Conservation (phyloP, 2,888 invertebrate genomes). For the Sinhomidia bicolor region DNA sequence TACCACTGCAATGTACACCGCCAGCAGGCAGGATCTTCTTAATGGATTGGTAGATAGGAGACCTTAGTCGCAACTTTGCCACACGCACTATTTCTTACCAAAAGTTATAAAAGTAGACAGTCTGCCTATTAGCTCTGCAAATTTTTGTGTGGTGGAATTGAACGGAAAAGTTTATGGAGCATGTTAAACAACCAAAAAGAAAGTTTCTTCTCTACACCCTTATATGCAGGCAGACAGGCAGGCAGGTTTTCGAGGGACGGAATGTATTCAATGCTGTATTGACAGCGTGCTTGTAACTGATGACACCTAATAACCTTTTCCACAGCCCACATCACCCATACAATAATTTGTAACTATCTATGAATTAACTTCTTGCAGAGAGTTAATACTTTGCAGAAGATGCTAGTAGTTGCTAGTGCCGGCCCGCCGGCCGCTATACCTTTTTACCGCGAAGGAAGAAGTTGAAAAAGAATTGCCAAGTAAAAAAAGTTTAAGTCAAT, state of each 20-base stretch:
- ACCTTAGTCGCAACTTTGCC: neutral
- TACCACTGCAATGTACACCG: too few relatives aligned
- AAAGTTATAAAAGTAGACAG: neutral
- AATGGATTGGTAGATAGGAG: conserved; percentile 9
- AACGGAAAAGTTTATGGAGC: conserved; percentile 31
- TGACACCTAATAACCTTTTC: too few relatives aligned
- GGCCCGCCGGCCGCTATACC: too few relatives aligned
- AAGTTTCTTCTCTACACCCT: conserved; percentile 12
- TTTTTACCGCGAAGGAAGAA: too few relatives aligned
- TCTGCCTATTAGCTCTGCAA: conserved; percentile 37
- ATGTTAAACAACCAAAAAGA: conserved; percentile 14
- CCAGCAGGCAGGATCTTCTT: neutral
- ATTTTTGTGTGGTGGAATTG: conserved; percentile 30
- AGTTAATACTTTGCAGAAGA: too few relatives aligned
- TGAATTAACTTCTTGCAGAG: neutral
- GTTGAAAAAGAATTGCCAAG: neutral
- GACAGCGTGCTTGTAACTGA: conserved; percentile 9
- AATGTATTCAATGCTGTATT: neutral
- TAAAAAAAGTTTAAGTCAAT: neutral
- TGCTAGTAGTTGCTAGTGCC: too few relatives aligned
- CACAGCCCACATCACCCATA: too few relatives aligned
- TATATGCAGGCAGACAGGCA: too few relatives aligned
- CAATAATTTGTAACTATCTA: neutral
- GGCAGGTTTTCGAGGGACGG: too few relatives aligned
- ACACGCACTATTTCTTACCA: neutral